A percentile compares a stretch with the other conserved stretches of the same genome.
Conservation (phyloP, 2,888 invertebrate species). For the Drosophila atroscutellata region DNA sequence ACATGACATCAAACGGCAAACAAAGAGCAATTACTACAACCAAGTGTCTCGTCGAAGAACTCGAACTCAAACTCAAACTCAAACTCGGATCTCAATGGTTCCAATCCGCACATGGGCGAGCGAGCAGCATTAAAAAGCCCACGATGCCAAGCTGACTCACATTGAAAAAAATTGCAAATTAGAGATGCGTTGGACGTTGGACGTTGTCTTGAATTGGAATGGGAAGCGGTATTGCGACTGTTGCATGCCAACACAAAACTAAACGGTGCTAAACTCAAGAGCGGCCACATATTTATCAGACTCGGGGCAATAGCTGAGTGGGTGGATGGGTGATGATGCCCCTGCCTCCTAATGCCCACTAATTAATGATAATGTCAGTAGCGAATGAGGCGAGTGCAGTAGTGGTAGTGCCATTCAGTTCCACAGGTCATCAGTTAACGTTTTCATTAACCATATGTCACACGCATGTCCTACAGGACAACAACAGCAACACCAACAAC, state of each 20-base stretch:
- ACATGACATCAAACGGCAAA: constrained; percentile 79
- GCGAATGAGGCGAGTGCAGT: constrained; percentile 17
- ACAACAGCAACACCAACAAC: constrained; percentile 2
- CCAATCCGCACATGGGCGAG: constrained; percentile 64
- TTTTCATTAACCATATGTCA: constrained; percentile 81
- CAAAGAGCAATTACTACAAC: constrained; percentile 71
- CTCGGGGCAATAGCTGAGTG: not conserved
- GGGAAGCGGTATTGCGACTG: constrained; percentile 39
- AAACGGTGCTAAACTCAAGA: constrained; percentile 58
- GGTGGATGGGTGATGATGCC: not conserved
- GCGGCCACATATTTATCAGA: constrained; percentile 44
- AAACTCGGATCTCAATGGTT: constrained; percentile 18
- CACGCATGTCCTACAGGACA: constrained; percentile 67
- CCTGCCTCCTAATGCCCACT: constrained; percentile 44
- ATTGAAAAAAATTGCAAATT: constrained; percentile 24
- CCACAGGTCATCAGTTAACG: constrained; percentile 73
- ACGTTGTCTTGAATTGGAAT: constrained; percentile 19
- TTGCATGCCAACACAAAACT: constrained; percentile 69
- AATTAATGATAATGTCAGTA: constrained; percentile 62
- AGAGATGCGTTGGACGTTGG: constrained; percentile 69
- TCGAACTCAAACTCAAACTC: constrained; percentile 21
- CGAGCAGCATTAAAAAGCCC: constrained; percentile 56
- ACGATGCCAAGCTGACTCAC: constrained; percentile 61
- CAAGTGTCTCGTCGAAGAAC: constrained; percentile 38
- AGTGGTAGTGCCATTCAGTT: constrained; percentile 7